Percentiles rank a stretch among this genome's conserved stretches.
Conservation (phyloP, 1,140 invertebrate species). For the Batillaria attramentaria region DNA sequence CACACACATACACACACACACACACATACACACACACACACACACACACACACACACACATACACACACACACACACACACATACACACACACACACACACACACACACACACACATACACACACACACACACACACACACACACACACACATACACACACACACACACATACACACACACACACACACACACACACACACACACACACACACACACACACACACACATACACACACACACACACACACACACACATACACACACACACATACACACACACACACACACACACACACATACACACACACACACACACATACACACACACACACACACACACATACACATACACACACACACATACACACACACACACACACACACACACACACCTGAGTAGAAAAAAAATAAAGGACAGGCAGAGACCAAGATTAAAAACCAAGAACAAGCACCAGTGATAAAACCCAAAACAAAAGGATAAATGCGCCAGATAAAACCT, state of each 20-base stretch:
- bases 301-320: neutral
- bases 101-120: neutral
- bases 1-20: neutral
- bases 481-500: too few species aligned
- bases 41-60: slow-evolving; percentile 1
- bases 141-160: neutral
- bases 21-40: neutral
- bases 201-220: neutral
- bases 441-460: too few species aligned
- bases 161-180: neutral
- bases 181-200: neutral
- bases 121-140: neutral
- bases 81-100: neutral
- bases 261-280: neutral
- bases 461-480: too few species aligned
- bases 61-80: neutral
- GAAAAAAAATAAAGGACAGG: neutral
- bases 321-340: slow-evolving; percentile 16
- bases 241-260: neutral
- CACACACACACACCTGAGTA: neutral
- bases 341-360: slow-evolving; percentile 5
- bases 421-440: neutral
- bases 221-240: slow-evolving; percentile 1
- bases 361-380: slow-evolving; percentile 15
- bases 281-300: slow-evolving; percentile 2